Evolutionary conservation across 2,888 invertebrate species (phyloP).

Genomic region (Archaeoteleia sp.): DNA sequence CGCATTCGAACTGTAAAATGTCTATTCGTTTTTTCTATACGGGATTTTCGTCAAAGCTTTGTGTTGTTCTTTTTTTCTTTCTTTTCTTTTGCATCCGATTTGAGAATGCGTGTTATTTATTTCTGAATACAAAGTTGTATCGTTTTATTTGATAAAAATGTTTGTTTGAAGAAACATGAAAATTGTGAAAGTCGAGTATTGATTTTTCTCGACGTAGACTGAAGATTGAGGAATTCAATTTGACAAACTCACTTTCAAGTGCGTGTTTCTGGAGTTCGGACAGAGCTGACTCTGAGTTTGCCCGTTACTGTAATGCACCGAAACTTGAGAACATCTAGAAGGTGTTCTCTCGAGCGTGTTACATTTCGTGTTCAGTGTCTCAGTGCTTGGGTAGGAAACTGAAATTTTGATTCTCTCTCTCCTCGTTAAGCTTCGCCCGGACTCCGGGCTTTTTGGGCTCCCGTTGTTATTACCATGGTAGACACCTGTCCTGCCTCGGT

Average conservation of each 20-base stretch:
- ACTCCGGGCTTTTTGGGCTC: slow-evolving; percentile 66
- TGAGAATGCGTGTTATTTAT: background rate
- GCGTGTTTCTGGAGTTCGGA: slow-evolving; percentile 64
- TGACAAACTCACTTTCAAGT: slow-evolving; percentile 66
- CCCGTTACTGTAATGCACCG: slow-evolving; percentile 71
- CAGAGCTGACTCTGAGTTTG: slow-evolving; percentile 72
- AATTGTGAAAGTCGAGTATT: slow-evolving; percentile 22
- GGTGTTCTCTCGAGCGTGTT: slow-evolving; percentile 70
- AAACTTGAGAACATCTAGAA: slow-evolving; percentile 69
- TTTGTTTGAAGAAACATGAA: slow-evolving; percentile 16
- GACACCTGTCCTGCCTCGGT: slow-evolving; percentile 86
- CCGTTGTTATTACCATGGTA: slow-evolving; percentile 72
- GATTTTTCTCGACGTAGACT: slow-evolving; percentile 26
- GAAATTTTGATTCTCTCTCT: slow-evolving; percentile 89
- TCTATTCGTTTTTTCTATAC: too few relatives aligned
- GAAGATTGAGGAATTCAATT: slow-evolving; percentile 31
- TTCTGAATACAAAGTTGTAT: background rate
- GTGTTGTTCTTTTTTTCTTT: background rate
- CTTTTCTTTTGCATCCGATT: background rate
- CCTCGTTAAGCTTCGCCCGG: slow-evolving; percentile 76
- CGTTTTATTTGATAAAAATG: slow-evolving; percentile 18
- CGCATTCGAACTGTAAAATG: too few relatives aligned
- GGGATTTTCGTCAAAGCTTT: background rate
- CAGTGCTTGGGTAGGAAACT: slow-evolving; percentile 88
- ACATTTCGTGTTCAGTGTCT: slow-evolving; percentile 75